phyloP scores from a whole-genome alignment of 1,140 invertebrate species.

The Monomorium pharaonis region DNA sequence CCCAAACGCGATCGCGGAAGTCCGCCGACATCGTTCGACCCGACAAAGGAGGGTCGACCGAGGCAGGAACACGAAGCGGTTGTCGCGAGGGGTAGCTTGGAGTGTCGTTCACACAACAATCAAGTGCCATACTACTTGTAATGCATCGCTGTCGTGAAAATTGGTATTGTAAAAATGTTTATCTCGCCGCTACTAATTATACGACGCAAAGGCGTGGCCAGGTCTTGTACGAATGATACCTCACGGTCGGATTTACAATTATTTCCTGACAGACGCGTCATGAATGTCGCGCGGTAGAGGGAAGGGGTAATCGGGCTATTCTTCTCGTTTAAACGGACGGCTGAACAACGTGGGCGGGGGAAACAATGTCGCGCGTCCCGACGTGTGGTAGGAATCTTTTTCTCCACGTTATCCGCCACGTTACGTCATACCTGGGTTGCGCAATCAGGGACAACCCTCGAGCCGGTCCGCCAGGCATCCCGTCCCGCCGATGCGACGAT shows the following conservation, averaged over 20 bases:
- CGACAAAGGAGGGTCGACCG: conserved; percentile 25
- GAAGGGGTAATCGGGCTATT: conserved; percentile 12
- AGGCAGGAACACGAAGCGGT: neutral
- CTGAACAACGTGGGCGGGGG: neutral
- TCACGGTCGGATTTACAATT: neutral
- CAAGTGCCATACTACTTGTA: neutral
- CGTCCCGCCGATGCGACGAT: neutral
- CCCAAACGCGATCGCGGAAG: conserved; percentile 58
- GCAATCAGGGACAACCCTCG: conserved; percentile 23
- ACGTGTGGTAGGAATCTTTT: neutral
- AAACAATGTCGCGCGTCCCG: neutral
- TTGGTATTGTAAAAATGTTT: neutral
- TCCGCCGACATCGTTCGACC: neutral
- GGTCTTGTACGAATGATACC: neutral
- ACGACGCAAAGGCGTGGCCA: neutral
- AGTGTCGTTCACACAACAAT: conserved; percentile 28
- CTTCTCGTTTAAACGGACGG: neutral
- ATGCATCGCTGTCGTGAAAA: neutral
- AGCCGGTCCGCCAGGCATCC: neutral
- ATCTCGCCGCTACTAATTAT: too few species aligned
- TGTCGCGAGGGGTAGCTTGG: neutral
- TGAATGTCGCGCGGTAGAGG: neutral
- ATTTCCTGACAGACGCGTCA: neutral
- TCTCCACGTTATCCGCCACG: neutral
- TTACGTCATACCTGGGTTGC: conserved; percentile 37